phyloP scores from a whole-genome alignment of 2,113 vertebrate genomes.

The Calyptomena viridis region DNA sequence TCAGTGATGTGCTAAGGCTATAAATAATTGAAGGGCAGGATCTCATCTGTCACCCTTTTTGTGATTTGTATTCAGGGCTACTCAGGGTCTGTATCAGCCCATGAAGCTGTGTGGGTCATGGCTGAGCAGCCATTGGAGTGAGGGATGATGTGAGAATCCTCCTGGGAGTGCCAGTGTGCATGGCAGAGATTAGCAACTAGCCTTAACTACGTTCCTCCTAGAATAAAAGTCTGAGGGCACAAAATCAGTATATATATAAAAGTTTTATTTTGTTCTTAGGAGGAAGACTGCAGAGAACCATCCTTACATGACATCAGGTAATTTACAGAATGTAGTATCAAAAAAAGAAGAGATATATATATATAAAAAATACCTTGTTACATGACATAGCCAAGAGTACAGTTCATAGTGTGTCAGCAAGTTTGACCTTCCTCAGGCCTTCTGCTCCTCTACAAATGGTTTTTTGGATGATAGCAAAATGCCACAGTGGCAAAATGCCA shows the following conservation, averaged over 20 bases:
- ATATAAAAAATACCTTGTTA: constrained; percentile 16
- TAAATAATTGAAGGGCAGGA: background rate
- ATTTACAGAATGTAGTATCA: constrained; percentile 62
- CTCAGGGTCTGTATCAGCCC: background rate
- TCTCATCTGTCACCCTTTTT: background rate
- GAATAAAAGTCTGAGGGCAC: background rate
- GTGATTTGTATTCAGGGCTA: background rate
- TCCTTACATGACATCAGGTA: background rate
- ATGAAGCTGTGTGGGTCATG: background rate
- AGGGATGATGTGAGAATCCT: background rate
- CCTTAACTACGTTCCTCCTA: background rate
- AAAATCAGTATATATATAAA: background rate
- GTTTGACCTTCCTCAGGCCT: background rate
- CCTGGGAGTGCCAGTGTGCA: fast-evolving
- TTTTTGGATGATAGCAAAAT: background rate
- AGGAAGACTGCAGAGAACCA: background rate
- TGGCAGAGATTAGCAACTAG: background rate
- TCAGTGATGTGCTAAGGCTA: background rate
- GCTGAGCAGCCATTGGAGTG: fast-evolving
- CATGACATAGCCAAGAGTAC: constrained; percentile 8
- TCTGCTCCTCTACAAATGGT: background rate
- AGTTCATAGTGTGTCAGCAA: background rate
- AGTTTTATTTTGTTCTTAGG: constrained; percentile 68
- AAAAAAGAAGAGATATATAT: constrained; percentile 26
- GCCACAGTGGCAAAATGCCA: background rate